Percentiles rank a stretch among this genome's conserved stretches.
Conservation (phyloP, 92 coral and sea anemone species). For the Siderastrea siderea region DNA sequence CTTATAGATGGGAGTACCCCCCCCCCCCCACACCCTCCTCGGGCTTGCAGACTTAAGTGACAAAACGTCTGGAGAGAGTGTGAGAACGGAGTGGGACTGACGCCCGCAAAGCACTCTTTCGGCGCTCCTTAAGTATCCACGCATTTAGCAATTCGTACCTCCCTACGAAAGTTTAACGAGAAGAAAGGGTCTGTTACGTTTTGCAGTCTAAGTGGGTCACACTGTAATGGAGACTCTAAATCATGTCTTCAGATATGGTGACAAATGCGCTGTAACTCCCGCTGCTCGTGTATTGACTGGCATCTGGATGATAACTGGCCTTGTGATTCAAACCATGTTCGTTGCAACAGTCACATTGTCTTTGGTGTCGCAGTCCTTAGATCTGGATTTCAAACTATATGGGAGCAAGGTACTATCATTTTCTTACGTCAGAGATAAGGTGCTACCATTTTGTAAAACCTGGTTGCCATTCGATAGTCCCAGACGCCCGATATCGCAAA, state of each 20-base stretch:
- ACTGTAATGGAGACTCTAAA: neutral
- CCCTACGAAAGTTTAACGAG: too few species aligned
- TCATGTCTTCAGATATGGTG: constrained; percentile 52
- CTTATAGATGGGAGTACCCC: too few species aligned
- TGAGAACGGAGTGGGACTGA: too few species aligned
- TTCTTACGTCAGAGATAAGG: neutral
- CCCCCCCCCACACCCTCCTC: too few species aligned
- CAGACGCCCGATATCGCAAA: too few species aligned
- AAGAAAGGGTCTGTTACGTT: neutral
- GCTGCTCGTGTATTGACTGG: constrained; percentile 50
- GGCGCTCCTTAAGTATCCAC: too few species aligned
- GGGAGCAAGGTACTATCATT: constrained; percentile 59
- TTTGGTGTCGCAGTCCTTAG: constrained; percentile 46
- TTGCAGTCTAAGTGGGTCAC: neutral
- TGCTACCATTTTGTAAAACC: too few species aligned
- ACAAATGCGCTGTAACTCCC: constrained; percentile 44
- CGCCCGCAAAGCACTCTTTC: too few species aligned
- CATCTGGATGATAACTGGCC: constrained; percentile 60
- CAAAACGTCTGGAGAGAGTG: too few species aligned
- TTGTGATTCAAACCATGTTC: constrained; percentile 34
- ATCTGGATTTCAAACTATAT: constrained; percentile 42
- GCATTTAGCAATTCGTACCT: too few species aligned
- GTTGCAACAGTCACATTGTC: constrained; percentile 56
- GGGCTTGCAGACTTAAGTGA: too few species aligned
- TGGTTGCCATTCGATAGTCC: too few species aligned